Evolutionary conservation across 2,888 invertebrate species (phyloP).

Genomic region (Hoplodrina blanda): DNA sequence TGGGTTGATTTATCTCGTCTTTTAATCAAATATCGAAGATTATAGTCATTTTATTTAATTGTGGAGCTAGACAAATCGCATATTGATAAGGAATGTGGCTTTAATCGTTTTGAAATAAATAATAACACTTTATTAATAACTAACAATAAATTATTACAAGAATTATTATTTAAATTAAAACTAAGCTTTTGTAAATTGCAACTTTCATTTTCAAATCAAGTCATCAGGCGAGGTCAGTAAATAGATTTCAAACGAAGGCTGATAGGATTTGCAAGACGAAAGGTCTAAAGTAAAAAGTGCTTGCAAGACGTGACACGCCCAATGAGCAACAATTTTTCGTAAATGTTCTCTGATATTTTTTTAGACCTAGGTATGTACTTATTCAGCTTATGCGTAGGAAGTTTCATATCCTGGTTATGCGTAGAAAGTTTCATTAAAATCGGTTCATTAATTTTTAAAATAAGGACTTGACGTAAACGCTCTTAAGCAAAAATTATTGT

Average conservation of each 20-base stretch:
- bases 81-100: slow-evolving; percentile 48
- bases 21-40: slow-evolving; percentile 63
- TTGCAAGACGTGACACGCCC: background rate
- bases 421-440: too few species aligned
- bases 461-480: too few species aligned
- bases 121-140: slow-evolving; percentile 17
- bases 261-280: background rate
- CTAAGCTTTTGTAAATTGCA: background rate
- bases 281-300: background rate
- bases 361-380: too few species aligned
- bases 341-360: too few species aligned
- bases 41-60: slow-evolving; percentile 59
- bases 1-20: slow-evolving; percentile 60
- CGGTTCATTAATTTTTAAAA: too few species aligned
- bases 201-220: background rate
- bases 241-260: background rate
- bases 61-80: slow-evolving; percentile 49
- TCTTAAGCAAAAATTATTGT: too few species aligned
- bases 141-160: slow-evolving; percentile 21
- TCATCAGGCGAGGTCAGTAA: too few species aligned
- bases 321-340: too few species aligned
- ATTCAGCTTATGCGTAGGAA: too few species aligned
- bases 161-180: slow-evolving; percentile 17
- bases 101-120: slow-evolving; percentile 46
- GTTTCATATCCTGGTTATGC: too few species aligned